Base-by-base conservation (phyloP, 1,140 invertebrate species). In the Pseudomyrmex gracilis region DNA sequence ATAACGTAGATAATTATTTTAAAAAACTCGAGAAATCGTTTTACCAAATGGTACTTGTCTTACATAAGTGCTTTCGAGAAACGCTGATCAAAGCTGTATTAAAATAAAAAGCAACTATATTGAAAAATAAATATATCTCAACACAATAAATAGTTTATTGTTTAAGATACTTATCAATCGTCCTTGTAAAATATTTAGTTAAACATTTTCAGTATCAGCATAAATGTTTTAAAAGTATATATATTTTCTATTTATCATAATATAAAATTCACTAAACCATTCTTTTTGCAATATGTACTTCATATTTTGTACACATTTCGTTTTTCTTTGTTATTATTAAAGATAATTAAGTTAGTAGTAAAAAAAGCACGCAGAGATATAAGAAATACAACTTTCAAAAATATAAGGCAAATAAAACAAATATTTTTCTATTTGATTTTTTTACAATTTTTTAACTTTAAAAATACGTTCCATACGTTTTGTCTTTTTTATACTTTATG, bases 201-300 rank as follows among this genome's bases (percentile, higher is more conserved):
- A 43, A 85, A 91, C 90, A 92, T 93, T 93, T 93, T 92, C 92
- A 93, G 92, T 93, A 93, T 92, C 92, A 92, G 91, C 83, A 66
- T 83, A 80, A 63, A 76, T 34, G 34, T 34, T 34, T 34, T 34
- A 34, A 34, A 34, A 34, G 34, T 34, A 34, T 5, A 34, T 34
- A 34, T 34, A 5, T 34, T 34, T 34, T 34, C 34, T 5, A 34
- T 60, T 60, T 83, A 22, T 77, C 78, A 76, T 73, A 58, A 57
- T 74, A 66, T 58, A 57, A 76, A 45, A 20, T 73, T 73, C 13
- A 60, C 22, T 70, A 83, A 78, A 85, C 78, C 73, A 34, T 51
- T 73, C 80, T 58, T n/a, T 61, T 67, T 43, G 13, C 47, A 12
- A 55, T 61, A 13, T 8, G 10, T 34, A 61, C 22, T 2, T 82